Percentiles rank a stretch among this genome's conserved stretches.
phyloP scores from a whole-genome alignment of 2,113 vertebrate species.

The Abramis brama region DNA sequence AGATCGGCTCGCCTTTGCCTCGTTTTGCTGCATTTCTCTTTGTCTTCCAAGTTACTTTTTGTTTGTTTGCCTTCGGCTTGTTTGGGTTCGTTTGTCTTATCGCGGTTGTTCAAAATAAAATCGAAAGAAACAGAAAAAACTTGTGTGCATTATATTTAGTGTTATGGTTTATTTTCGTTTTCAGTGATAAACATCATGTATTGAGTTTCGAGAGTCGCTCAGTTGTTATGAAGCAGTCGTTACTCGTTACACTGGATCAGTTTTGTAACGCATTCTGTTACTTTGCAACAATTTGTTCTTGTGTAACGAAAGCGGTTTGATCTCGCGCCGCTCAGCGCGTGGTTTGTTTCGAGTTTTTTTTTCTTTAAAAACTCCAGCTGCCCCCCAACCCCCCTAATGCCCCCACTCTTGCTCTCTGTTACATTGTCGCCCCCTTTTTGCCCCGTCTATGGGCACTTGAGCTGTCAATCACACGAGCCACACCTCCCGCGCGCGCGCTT shows the following conservation, averaged over 20 bases:
- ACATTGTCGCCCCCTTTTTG: slow-evolving; percentile 55
- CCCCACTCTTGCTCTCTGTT: slow-evolving; percentile 25
- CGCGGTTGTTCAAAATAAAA: neutral
- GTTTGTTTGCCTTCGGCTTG: neutral
- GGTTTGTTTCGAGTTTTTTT: neutral
- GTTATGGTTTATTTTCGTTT: neutral
- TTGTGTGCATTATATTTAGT: neutral
- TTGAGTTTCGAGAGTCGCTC: neutral
- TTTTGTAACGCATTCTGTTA: neutral
- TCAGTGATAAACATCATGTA: neutral
- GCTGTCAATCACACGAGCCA: slow-evolving; percentile 56
- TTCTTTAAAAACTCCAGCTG: slow-evolving; percentile 55
- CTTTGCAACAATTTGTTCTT: neutral
- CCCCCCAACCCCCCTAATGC: slow-evolving; percentile 34
- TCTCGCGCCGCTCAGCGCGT: neutral
- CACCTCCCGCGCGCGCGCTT: slow-evolving; percentile 31
- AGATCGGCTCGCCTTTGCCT: neutral
- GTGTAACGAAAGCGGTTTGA: neutral
- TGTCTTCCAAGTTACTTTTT: slow-evolving; percentile 26
- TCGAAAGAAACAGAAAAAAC: neutral
- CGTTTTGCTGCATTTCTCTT: slow-evolving; percentile 22
- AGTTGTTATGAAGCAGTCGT: neutral
- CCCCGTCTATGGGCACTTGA: slow-evolving; percentile 65
- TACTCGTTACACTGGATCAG: slow-evolving; percentile 4
- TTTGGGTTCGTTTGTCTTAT: neutral